A percentile compares a stretch with the other conserved stretches of the same genome.
phyloP scores from a whole-genome alignment of 2,888 invertebrate genomes.

The Rhogogaster chlorosoma region DNA sequence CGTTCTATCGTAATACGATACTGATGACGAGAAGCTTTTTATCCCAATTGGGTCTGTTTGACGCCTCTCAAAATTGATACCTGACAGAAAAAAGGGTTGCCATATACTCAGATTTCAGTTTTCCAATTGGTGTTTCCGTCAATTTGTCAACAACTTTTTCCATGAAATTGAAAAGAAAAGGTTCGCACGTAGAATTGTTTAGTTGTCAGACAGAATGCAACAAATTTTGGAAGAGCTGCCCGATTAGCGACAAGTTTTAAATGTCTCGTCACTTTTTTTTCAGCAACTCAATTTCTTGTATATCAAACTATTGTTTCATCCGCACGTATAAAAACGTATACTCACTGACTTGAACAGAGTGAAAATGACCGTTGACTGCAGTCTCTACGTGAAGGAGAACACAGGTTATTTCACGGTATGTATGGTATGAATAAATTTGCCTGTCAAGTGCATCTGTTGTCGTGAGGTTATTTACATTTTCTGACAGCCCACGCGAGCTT shows the following conservation, averaged over 20 bases:
- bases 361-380: background rate
- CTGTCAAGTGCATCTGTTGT: constrained; percentile 32
- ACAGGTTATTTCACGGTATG: constrained; percentile 12
- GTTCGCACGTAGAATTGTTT: too few relatives aligned
- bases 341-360: background rate
- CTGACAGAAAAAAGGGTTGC: background rate
- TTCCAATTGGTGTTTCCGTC: background rate
- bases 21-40: background rate
- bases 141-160: background rate
- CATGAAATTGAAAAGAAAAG: background rate
- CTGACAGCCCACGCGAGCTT: constrained; percentile 6
- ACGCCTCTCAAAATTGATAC: background rate
- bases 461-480: constrained; percentile 12
- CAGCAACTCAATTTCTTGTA: background rate
- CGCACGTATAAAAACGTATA: background rate
- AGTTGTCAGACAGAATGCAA: background rate
- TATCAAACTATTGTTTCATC: background rate
- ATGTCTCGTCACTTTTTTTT: background rate
- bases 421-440: constrained; percentile 37
- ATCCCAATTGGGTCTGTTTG: background rate
- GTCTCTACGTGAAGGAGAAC: background rate
- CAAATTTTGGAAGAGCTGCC: background rate
- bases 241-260: background rate
- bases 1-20: background rate
- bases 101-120: background rate